Evolutionary conservation across 2,888 invertebrate genomes (phyloP).

Genomic region (Drosophila melanocephala): DNA sequence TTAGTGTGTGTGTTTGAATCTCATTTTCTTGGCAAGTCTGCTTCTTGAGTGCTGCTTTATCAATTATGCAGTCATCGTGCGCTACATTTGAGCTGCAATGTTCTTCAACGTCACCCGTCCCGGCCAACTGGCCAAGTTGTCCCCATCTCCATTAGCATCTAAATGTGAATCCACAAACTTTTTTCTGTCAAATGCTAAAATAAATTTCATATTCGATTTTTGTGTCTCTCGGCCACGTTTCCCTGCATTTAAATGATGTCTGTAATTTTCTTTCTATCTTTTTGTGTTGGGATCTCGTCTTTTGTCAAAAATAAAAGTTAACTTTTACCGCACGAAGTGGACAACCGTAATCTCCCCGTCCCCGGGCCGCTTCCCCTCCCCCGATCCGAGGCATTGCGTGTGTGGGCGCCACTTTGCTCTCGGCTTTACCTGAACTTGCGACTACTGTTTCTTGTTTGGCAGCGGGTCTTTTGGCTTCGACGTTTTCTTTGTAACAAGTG

Average conservation of each 20-base stretch:
- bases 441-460: neutral
- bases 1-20: neutral
- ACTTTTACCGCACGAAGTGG: constrained; percentile 45
- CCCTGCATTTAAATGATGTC: constrained; percentile 58
- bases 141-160: constrained; percentile 70
- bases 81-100: constrained; percentile 56
- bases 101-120: neutral
- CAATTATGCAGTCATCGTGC: constrained; percentile 77
- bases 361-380: no score
- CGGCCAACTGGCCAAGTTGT: constrained; percentile 22
- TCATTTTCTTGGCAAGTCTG: neutral
- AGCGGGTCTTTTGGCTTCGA: neutral
- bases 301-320: constrained; percentile 44
- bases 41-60: constrained; percentile 46
- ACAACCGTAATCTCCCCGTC: constrained; percentile 9
- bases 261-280: constrained; percentile 6
- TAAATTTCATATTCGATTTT: constrained; percentile 77
- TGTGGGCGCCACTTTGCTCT: constrained; percentile 42
- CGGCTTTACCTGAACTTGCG: constrained; percentile 13
- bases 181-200: constrained; percentile 76
- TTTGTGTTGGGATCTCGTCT: constrained; percentile 7
- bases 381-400: constrained; percentile 18
- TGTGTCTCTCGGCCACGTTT: constrained; percentile 44
- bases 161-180: constrained; percentile 65
- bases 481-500: neutral